Base-by-base conservation (phyloP, 1,140 invertebrate species). In the Sipha flava region DNA sequence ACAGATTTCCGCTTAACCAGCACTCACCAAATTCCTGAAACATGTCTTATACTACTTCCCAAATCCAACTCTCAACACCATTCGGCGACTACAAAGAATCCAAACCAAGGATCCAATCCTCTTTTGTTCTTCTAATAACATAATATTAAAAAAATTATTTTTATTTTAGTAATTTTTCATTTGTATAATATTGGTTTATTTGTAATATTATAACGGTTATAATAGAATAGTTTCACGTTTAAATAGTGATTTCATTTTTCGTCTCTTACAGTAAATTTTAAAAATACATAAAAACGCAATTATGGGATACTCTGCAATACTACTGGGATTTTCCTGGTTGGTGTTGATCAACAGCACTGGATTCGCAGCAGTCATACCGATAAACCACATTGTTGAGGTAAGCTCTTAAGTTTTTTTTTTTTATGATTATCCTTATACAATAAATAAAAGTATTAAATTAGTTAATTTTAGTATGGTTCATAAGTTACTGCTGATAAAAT, bases 261-360 rank as follows among this genome's bases (percentile, higher is more conserved):
- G 5, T 66, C 21, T 43, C 64, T 52, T 72, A 10, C 23, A 52
- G 47, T 75, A 37, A 4, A 29, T 75, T 49, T 52, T n/a, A 21
- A 52, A 75, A 75, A 10, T 40, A 43, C 73, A 43, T 23, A 43
- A 40, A 43, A n/a, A 16, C 21, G 21, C 18, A 52, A 59, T 40
- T 29, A 77, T 77, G 73, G 52, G 52, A 59, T 26, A 18, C 2
- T 59, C 34, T 18, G 34, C 34, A 26, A 16, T 43, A 10, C 52
- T 77, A 37, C 52, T 77, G 7, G 73, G 73, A 57, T 77, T 77
- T 40, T 59, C 73, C n/a, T 77, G 73, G 73, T 40, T 77, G 26
- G 34, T 57, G 2, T 40, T 54, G 16, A 57, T 43, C 21, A 77
- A 21, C 12, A 77, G 34, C 43, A 29, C 59, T 43, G 73, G 73